A percentile compares a stretch with the other conserved stretches of the same genome.
Conservation (phyloP, 2,113 vertebrate species). For the Sapayoa aenigma region DNA sequence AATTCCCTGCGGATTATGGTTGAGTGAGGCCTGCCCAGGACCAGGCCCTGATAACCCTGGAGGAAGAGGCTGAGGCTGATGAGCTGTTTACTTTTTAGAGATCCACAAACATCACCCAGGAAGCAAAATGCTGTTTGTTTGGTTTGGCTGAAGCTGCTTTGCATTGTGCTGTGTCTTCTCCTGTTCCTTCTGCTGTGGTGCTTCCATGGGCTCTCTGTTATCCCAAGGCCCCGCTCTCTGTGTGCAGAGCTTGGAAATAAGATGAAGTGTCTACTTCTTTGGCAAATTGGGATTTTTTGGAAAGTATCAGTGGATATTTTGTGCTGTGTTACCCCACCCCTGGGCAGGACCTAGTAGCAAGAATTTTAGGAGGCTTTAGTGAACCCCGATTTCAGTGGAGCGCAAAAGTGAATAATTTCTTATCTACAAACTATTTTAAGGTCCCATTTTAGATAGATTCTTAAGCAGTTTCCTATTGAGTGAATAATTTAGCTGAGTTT, state of each 20-base stretch:
- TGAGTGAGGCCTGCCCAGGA: not conserved
- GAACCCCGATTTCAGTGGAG: not conserved
- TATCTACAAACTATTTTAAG: not conserved
- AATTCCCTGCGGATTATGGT: not conserved
- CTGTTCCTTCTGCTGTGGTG: not conserved
- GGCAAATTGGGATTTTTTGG: not conserved
- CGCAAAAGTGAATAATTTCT: not conserved
- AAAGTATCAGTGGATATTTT: not conserved
- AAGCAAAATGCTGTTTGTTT: not conserved
- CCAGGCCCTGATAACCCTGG: not conserved
- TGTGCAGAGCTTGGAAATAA: not conserved
- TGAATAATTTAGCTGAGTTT: not conserved
- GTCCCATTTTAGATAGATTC: not conserved
- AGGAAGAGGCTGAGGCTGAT: not conserved
- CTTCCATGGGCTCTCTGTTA: not conserved
- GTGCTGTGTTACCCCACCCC: not conserved
- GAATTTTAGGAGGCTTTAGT: not conserved
- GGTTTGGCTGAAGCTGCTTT: not conserved
- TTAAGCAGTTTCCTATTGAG: not conserved
- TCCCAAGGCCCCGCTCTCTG: fast-evolving
- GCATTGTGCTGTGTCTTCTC: not conserved
- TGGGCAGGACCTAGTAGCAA: not conserved
- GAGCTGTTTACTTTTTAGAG: not conserved
- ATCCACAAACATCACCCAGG: not conserved
- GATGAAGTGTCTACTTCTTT: not conserved